Conservation (phyloP, 2,888 invertebrate genomes). For the Mimumesa dahlbomi region DNA sequence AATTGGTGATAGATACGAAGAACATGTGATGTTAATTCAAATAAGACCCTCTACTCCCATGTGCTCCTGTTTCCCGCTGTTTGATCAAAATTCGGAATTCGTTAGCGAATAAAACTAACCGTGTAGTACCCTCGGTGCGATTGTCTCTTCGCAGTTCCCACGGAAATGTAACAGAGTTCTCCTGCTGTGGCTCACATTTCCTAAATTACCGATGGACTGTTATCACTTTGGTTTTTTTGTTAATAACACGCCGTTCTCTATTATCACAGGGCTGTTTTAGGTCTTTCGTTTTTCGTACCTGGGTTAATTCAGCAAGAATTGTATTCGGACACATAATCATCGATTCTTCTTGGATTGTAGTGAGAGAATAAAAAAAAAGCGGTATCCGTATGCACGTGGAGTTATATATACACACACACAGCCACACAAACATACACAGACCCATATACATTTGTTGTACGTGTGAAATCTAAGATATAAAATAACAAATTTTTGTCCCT, state of each 20-base stretch:
- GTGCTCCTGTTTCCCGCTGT: conserved; percentile 63
- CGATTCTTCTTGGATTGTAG: conserved; percentile 25
- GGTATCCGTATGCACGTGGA: conserved; percentile 30
- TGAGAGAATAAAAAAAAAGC: conserved; percentile 14
- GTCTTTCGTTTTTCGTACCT: conserved; percentile 34
- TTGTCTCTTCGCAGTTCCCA: neutral
- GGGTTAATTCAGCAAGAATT: conserved; percentile 58
- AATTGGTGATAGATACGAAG: conserved; percentile 68
- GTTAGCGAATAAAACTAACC: neutral
- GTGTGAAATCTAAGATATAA: conserved; percentile 18
- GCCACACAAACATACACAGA: neutral
- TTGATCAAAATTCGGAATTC: conserved; percentile 57
- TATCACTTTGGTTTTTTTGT: conserved; percentile 33
- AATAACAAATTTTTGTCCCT: conserved; percentile 62
- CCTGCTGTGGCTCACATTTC: conserved; percentile 49
- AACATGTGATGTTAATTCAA: conserved; percentile 70
- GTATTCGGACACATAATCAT: conserved; percentile 23
- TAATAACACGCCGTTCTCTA: conserved; percentile 71
- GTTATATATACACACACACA: conserved; percentile 16
- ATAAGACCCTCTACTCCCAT: conserved; percentile 66
- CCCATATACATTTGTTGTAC: conserved; percentile 10
- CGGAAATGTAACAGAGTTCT: conserved; percentile 43
- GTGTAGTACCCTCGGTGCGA: neutral
- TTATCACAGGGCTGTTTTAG: conserved; percentile 46
- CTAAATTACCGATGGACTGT: conserved; percentile 23